phyloP scores from a whole-genome alignment of 1,140 invertebrate genomes.

The Lithobius niger region DNA sequence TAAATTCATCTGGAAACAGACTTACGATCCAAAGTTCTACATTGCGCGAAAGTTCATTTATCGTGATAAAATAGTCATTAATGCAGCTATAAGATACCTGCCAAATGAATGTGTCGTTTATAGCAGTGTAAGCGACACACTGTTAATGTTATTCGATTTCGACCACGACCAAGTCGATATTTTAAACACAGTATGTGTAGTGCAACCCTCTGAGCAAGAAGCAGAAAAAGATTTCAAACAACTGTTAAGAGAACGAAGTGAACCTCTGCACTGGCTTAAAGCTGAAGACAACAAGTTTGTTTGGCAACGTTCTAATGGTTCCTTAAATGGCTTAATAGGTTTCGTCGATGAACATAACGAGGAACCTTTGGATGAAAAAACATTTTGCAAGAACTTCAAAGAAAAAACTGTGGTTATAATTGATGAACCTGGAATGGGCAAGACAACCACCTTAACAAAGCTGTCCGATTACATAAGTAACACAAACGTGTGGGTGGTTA shows the following conservation, averaged over 20 bases:
- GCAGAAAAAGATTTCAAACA: background rate
- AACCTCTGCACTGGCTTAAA: background rate
- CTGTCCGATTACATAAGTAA: background rate
- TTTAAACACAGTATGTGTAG: background rate
- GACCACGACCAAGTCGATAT: no score
- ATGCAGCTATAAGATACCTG: background rate
- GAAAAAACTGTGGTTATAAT: background rate
- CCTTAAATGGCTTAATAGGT: background rate
- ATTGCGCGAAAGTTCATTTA: background rate
- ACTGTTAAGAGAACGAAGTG: background rate
- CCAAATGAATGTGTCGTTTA: no score
- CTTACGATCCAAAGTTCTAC: background rate
- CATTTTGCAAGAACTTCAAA: background rate
- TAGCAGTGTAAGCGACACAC: no score
- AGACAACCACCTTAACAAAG: background rate
- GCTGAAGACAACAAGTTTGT: background rate
- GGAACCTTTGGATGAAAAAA: background rate
- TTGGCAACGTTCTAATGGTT: background rate
- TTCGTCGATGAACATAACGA: background rate
- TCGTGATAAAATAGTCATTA: background rate
- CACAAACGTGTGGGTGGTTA: background rate
- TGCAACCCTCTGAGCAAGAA: background rate
- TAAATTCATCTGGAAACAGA: background rate
- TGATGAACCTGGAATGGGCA: constrained; percentile 3
- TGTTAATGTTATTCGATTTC: no score